Evolutionary conservation across 2,888 invertebrate genomes (phyloP), one percentile per base, ranked within the genome.

Genomic region (Lasioglossum pauxillum): DNA sequence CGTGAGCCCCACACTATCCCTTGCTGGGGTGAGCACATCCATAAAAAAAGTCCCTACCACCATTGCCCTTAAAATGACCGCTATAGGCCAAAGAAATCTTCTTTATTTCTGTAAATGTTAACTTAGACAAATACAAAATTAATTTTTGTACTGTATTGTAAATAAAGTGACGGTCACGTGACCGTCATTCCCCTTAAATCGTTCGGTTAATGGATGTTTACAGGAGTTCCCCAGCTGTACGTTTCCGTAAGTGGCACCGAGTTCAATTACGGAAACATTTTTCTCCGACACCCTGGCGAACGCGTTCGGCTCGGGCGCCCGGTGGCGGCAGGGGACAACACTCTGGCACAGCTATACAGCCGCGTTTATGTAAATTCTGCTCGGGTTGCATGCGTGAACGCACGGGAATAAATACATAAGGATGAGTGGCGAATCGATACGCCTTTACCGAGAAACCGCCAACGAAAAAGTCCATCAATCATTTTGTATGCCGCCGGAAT

Each of bases 381-480:
- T n/a, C 78, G 49, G 19, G 76, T 85, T 76, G 86, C 86, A 85
- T 79, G 78, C 81, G 86, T 82, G 80, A 75, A 75, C 79, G 81
- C 57, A 80, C 77, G 75, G 80, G 86, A 90, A 88, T 90, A 88
- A 91, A 91, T 91, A 87, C 88, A 90, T 90, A 88, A 86, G 78
- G 82, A 87, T 84, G 84, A 84, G 80, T 80, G 77, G 81, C 53
- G 80, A 87, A 89, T 90, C 91, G 89, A 90, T 91, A 87, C 72
- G 80, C 77, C 84, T 86, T 90, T 84, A 80, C 79, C 72, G 84
- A 86, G 91, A 86, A 90, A 90, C 83, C 75, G 88, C 87, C 89
- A 80, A 71, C 80, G 85, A 91, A 89, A 92, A 90, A 88, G 92
- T 90, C 89, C 90, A 92, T 93, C 92, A 89, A 92, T 92, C 93